Evolutionary conservation across 2,797 vertebrate species (phyloP), one percentile per base, ranked within the genome.

Genomic region (Bufotes viridis): DNA sequence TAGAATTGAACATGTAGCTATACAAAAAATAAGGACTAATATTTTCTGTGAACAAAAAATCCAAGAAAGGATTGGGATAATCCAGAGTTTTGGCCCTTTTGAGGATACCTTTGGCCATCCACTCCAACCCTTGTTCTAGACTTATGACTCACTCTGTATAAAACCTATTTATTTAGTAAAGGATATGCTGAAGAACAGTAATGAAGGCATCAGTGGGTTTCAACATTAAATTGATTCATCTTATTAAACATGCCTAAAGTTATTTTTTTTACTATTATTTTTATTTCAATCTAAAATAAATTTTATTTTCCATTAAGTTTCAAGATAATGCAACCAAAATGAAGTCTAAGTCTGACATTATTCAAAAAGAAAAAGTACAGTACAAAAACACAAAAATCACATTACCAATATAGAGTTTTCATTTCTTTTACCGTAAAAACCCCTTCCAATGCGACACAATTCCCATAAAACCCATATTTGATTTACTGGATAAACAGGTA

Each of bases 371-470:
- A 75, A 75, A 12, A 15, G 10, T 22, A 29, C 7, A 14, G 29
- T 34, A 34, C 12, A n/a, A 55, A 53, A 53, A 53, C 1, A 4
- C 51, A 75, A 12, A 17, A 24, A 11, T 17, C 14, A 15, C 10
- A 75, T 18, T 13, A 22, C 3, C 10, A 75, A 42, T 34, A 18
- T 72, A 14, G 60, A 70, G 26, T 70, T 42, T 10, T 20, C 18
- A 63, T n/a, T 65, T 22, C 60, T 81, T 60, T 81, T 49, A 65
- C 24, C 34, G 78, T 65, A 65, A 63, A 81, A 65, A 81, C 13
- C 12, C 29, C 18, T 63, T 65, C 79, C 58, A 81, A 3, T 65
- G 34, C 22, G n/a, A n/a, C 22, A 51, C 74, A 24, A 51, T 76
- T 78, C 51, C 20, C 8, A 13, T 12, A 14, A 42, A 14, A 55